Evolutionary conservation across 2,797 vertebrate species (phyloP).

Genomic region (Channa striata): DNA sequence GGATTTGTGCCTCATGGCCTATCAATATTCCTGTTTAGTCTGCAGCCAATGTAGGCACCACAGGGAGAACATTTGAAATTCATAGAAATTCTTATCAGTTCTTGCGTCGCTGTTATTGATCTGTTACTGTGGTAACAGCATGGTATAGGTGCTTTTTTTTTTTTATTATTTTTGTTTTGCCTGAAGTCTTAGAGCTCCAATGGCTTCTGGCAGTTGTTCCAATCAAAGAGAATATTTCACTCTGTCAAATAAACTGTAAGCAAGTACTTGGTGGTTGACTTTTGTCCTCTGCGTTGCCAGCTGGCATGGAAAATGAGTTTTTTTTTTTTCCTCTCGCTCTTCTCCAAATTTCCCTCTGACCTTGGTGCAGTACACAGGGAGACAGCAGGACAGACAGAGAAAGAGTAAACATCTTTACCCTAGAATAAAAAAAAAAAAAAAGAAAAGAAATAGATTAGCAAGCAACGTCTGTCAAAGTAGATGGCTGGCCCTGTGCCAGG

Average conservation of each 20-base stretch:
- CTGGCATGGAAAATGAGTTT: slow-evolving; percentile 36
- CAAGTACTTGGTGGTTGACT: slow-evolving; percentile 52
- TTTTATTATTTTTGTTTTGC: slow-evolving; percentile 39
- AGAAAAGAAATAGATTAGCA: slow-evolving; percentile 79
- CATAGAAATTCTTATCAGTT: slow-evolving; percentile 80
- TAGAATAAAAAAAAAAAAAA: slow-evolving; percentile 33
- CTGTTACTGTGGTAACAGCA: slow-evolving; percentile 69
- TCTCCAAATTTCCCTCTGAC: slow-evolving; percentile 60
- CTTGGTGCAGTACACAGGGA: slow-evolving; percentile 61
- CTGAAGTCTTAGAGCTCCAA: slow-evolving; percentile 43
- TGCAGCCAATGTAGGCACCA: slow-evolving; percentile 60
- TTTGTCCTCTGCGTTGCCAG: slow-evolving; percentile 63
- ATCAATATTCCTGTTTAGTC: slow-evolving; percentile 73
- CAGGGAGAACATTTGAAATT: slow-evolving; percentile 77
- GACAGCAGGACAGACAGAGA: slow-evolving; percentile 38
- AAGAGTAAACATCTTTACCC: slow-evolving; percentile 75
- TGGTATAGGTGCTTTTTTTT: slow-evolving; percentile 24
- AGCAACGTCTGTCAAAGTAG: slow-evolving; percentile 82
- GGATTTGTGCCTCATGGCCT: slow-evolving; percentile 25
- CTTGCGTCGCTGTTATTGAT: slow-evolving; percentile 71
- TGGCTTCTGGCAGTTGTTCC: slow-evolving; percentile 51
- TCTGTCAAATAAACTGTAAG: slow-evolving; percentile 58
- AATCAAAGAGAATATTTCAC: slow-evolving; percentile 54
- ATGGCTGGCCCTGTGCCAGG: slow-evolving; percentile 79
- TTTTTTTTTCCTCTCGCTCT: not conserved